These are phyloP conservation scores for Dryobates pubescens DNA, from an alignment of 2,797 vertebrate species.

Conservation along the genomic window DNA sequence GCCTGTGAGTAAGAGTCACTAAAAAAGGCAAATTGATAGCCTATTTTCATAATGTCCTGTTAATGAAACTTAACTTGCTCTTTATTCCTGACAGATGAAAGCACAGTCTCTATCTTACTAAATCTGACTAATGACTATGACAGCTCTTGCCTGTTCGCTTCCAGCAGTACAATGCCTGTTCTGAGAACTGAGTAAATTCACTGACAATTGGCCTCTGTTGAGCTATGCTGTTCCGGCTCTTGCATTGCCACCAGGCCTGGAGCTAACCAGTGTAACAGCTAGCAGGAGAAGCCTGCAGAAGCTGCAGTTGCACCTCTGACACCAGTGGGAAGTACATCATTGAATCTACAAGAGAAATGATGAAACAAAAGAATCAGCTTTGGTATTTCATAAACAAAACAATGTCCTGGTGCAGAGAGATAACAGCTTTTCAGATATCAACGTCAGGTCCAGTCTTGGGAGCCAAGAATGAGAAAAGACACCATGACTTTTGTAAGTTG, in stretches of 20 bases:
- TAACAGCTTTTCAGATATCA: not conserved
- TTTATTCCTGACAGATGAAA: conserved; percentile 26
- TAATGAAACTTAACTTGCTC: conserved; percentile 40
- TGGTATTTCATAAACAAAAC: not conserved
- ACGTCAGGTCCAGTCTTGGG: not conserved
- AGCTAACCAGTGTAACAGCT: accelerated
- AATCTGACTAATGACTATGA: not conserved
- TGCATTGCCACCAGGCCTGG: not conserved
- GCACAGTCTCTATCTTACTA: not conserved
- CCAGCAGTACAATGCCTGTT: not conserved
- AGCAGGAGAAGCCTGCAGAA: not conserved
- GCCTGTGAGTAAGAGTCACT: conserved; percentile 19
- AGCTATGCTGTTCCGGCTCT: not conserved
- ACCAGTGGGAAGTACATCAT: accelerated
- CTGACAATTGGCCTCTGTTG: accelerated
- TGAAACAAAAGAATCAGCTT: not conserved
- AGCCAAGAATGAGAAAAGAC: not conserved
- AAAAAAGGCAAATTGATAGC: conserved; percentile 39
- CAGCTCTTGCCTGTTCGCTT: not conserved
- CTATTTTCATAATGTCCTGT: not conserved
- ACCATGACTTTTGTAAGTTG: accelerated
- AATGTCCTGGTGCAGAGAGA: not conserved
- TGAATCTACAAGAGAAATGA: not conserved
- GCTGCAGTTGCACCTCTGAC: not conserved
- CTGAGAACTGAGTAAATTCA: not conserved